Conservation (phyloP, 2,888 invertebrate genomes). For the Oxyteleia sp. region DNA sequence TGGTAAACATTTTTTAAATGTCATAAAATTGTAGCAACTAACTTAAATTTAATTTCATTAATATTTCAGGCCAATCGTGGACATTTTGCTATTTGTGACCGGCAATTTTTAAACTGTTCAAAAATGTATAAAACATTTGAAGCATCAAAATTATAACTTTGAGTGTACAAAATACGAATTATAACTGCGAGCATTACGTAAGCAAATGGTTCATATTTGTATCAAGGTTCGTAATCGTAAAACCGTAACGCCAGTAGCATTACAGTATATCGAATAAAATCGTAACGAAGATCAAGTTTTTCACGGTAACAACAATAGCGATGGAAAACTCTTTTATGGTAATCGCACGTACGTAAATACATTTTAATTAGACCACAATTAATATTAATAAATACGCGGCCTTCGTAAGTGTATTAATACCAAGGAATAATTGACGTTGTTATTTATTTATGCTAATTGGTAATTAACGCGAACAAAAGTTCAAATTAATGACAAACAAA, state of each 20-base stretch:
- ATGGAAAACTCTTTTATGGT: neutral
- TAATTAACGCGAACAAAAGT: constrained; percentile 7
- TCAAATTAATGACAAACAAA: constrained; percentile 1
- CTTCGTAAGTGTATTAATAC: constrained; percentile 1
- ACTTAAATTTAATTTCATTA: too few relatives aligned
- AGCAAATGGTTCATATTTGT: neutral
- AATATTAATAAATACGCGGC: constrained; percentile 1
- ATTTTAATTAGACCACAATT: constrained; percentile 14
- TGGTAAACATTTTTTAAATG: too few relatives aligned
- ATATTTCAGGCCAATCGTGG: too few relatives aligned
- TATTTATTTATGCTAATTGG: constrained; percentile 18
- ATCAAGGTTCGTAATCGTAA: neutral
- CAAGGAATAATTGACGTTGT: neutral
- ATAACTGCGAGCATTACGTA: too few relatives aligned
- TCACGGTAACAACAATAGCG: neutral
- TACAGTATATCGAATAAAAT: neutral
- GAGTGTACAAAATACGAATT: too few relatives aligned
- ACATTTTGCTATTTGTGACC: too few relatives aligned
- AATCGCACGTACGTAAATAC: neutral
- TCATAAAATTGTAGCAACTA: too few relatives aligned
- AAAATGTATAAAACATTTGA: too few relatives aligned
- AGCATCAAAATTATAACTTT: too few relatives aligned
- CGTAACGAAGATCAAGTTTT: neutral
- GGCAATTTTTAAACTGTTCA: too few relatives aligned
- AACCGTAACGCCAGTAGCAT: neutral